These are phyloP conservation scores for Eupithecia pulchellata DNA, from an alignment of 2,888 invertebrate genomes.

Conservation along the genomic window DNA sequence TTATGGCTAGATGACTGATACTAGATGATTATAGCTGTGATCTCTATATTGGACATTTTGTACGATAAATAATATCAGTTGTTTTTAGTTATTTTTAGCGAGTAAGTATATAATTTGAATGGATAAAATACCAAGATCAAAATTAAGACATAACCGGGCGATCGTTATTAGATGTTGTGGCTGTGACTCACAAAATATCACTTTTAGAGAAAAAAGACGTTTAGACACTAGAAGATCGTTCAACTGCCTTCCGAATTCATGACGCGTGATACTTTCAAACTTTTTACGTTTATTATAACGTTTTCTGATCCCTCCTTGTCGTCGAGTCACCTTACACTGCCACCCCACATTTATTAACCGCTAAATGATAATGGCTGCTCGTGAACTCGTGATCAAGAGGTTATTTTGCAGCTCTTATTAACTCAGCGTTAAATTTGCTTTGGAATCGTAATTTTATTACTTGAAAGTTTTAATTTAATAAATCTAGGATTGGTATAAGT, in stretches of 20 bases:
- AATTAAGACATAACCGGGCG: too few relatives aligned
- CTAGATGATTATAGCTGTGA: too few relatives aligned
- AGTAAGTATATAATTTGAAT: too few relatives aligned
- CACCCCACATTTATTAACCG: slow-evolving; percentile 76
- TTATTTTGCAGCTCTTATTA: slow-evolving; percentile 55
- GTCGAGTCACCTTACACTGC: slow-evolving; percentile 69
- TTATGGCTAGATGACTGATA: too few relatives aligned
- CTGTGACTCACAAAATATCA: too few relatives aligned
- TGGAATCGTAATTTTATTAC: slow-evolving; percentile 11
- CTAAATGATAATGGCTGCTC: slow-evolving; percentile 75
- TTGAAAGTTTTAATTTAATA: slow-evolving; percentile 8
- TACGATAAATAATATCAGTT: too few relatives aligned
- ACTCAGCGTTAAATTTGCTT: slow-evolving; percentile 17
- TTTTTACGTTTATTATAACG: slow-evolving; percentile 81
- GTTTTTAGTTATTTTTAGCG: too few relatives aligned
- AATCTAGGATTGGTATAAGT: background rate
- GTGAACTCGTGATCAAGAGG: slow-evolving; percentile 70
- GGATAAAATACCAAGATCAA: too few relatives aligned
- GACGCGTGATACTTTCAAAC: slow-evolving; percentile 75
- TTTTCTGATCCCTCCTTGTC: slow-evolving; percentile 75
- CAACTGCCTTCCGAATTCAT: slow-evolving; percentile 72
- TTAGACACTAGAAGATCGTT: slow-evolving; percentile 52
- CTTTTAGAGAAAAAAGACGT: background rate
- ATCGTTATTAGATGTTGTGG: too few relatives aligned
- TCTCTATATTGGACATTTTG: too few relatives aligned